Base-by-base conservation (phyloP, 2,888 invertebrate species). In the Pristionchus fissidentatus region DNA sequence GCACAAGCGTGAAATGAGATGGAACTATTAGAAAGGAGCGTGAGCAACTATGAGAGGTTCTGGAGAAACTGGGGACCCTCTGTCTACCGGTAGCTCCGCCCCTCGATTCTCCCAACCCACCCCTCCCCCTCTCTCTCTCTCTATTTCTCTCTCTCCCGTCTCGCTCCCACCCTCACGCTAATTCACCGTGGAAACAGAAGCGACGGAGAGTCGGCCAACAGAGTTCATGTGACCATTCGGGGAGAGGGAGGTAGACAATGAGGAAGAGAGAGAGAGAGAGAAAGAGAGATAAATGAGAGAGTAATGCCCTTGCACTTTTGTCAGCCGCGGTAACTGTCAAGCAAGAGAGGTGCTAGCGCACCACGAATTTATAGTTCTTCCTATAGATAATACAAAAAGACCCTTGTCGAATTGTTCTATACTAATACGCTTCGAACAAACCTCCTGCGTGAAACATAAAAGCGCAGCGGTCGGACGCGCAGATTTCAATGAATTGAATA, bases 131-230 rank as follows among this genome's bases (percentile, higher is more conserved):
- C n/a, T n/a, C n/a, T n/a, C n/a, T n/a, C n/a, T n/a, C n/a, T n/a
- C n/a, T n/a, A n/a, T n/a, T n/a, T n/a, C n/a, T n/a, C n/a, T n/a
- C n/a, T n/a, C n/a, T n/a, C n/a, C 55, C 22, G 38, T 43, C n/a
- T 41, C 70, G 41, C n/a, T n/a, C n/a, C n/a, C n/a, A n/a, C 41
- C 55, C 15, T 41, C n/a, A 35, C 70, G 43, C 70, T 70, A 70
- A 70, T 70, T 70, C 70, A 22, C 70, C 70, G 70, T 70, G 70
- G 70, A 70, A 70, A 70, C 70, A 70, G 41, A 62, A 70, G 41
- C 41, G 41, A 35, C 26, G 8, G 26, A 29, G 22, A 41, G 41
- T 41, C 70, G 70, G 70, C 26, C 26, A 41, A 29, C 35, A 38
- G 35, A 66, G 60, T 60, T 60, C 60, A 60, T 60, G 60, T 32